These are phyloP conservation scores for Scaptomyza montana DNA, from an alignment of 1,140 invertebrate genomes.

Conservation along the genomic window DNA sequence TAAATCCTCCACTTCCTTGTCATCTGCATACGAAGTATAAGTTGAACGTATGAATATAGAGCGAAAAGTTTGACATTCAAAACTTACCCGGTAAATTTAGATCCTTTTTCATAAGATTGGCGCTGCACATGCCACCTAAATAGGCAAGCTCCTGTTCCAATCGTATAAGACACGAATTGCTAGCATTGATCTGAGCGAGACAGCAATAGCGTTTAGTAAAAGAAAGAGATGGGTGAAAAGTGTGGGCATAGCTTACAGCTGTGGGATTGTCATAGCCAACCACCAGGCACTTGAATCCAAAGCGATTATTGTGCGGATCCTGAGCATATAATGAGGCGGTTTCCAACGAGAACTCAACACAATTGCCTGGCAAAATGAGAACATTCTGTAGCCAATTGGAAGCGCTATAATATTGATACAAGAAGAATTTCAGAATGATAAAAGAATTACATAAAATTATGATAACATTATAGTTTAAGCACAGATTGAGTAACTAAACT, in stretches of 20 bases:
- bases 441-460: no score
- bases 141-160: conserved; percentile 96
- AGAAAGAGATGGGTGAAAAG: not conserved
- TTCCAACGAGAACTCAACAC: conserved; percentile 97
- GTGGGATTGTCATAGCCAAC: conserved; percentile 94
- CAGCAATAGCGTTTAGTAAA: conserved; percentile 65
- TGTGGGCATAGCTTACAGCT: conserved; percentile 47
- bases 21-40: conserved; percentile 84
- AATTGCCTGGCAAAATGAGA: conserved; percentile 95
- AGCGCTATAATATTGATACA: conserved; percentile 83
- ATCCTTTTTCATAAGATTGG: conserved; percentile 94
- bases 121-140: conserved; percentile 95
- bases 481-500: no score
- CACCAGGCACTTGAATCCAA: conserved; percentile 96
- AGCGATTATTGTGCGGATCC: conserved; percentile 92
- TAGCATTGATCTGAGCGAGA: conserved; percentile 69
- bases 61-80: not conserved
- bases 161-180: conserved; percentile 86
- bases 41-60: conserved; percentile 1
- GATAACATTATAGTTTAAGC: no score
- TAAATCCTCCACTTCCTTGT: conserved; percentile 90
- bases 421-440: not conserved
- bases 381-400: conserved; percentile 94
- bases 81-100: conserved; percentile 88
- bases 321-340: conserved; percentile 97